Base-by-base conservation (phyloP, 2,797 vertebrate genomes). In the Myotis vivesi region DNA sequence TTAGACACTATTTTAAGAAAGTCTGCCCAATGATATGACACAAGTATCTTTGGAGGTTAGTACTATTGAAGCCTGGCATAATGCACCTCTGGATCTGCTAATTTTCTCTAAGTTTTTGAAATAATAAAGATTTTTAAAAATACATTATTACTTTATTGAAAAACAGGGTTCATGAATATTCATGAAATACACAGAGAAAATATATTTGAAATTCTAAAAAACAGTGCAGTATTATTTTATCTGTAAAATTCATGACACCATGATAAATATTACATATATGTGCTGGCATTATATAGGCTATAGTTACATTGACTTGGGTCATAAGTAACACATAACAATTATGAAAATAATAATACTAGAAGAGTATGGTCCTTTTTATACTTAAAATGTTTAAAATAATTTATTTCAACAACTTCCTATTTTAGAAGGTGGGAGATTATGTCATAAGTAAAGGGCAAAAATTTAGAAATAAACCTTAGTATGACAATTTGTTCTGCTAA, bases 61-160 rank as follows among this genome's bases (percentile, higher is more conserved):
- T 87, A 75, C 33, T 88, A 80, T 87, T 96, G 93, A 95, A 49
- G 92, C 81, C 16, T 28, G 81, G 89, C 90, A 94, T 92, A 96
- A 96, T 89, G 23, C 62, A 88, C 87, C 89, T 97, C 97, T 97
- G 96, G 96, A 94, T 97, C 88, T 97, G 95, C 82, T 97, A 80
- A 66, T 87, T 98, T 92, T 96, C 95, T 73, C 93, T 95, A 85
- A 95, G 91, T 93, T 95, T 97, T 98, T 96, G 79, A 97, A 97
- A 97, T 97, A 84, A 20, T 46, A 97, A 97, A 88, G 30, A 59
- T 62, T 95, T 93, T 85, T 4, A 66, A 64, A 64, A 92, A 97
- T 97, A 92, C 96, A 98, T 97, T 92, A 98, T 96, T 93, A 55
- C 69, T 98, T 94, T 95, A 93, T 90, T 97, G 94, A 97, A 96